phyloP scores from a whole-genome alignment of 2,797 vertebrate species.

The Ceryle rudis region DNA sequence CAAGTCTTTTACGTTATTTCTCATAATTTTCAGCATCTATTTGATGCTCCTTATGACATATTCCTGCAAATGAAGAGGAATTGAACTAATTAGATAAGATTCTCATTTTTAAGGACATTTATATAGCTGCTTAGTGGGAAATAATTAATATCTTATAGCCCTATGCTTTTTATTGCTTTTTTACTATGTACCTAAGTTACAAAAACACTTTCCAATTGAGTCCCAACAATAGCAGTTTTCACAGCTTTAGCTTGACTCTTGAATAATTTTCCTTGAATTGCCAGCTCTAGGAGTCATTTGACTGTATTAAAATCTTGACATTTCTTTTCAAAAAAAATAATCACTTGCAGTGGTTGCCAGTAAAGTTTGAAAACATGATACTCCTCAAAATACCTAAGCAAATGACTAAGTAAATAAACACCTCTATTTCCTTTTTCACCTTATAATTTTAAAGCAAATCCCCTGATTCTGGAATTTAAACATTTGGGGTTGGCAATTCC shows the following conservation, averaged over 20 bases:
- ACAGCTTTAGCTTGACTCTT: neutral
- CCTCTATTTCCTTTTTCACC: neutral
- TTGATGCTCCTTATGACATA: neutral
- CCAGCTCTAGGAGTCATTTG: neutral
- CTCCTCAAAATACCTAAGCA: neutral
- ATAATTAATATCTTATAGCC: neutral
- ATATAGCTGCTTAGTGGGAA: neutral
- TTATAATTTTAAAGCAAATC: neutral
- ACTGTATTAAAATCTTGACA: neutral
- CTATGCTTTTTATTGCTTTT: neutral
- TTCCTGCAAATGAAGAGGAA: neutral
- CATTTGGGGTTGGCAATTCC: neutral
- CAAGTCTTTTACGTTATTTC: neutral
- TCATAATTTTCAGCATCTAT: neutral
- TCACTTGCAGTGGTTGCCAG: neutral
- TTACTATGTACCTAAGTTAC: neutral
- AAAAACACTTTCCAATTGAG: neutral
- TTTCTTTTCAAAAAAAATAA: neutral
- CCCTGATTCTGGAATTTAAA: neutral
- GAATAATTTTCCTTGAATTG: neutral
- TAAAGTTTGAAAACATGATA: neutral
- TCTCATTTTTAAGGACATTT: neutral
- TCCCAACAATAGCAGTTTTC: neutral
- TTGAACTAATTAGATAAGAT: neutral
- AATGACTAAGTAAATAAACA: neutral